These are phyloP conservation scores for Ectemnius continuus DNA, from an alignment of 2,888 invertebrate species.

Conservation along the genomic window DNA sequence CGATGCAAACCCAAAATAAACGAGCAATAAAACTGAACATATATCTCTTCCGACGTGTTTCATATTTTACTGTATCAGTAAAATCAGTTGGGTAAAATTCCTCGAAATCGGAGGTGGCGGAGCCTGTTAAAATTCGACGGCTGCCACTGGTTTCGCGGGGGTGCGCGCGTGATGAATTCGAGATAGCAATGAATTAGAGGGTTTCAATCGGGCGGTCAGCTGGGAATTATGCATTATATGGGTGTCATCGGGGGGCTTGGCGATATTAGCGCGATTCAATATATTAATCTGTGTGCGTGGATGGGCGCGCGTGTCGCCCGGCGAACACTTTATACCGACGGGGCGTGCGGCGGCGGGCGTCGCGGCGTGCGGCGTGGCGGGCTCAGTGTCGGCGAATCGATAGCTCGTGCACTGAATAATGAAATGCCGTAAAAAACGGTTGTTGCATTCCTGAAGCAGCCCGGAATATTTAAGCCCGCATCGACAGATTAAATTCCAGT, in stretches of 20 bases:
- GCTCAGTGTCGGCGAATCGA: constrained; percentile 1
- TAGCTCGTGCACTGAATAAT: not conserved
- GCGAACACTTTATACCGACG: not conserved
- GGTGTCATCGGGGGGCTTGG: constrained; percentile 51
- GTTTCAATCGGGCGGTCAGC: constrained; percentile 45
- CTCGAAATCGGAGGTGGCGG: no score
- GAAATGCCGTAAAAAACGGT: constrained; percentile 1
- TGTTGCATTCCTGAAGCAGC: not conserved
- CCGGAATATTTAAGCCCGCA: not conserved
- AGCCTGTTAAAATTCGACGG: no score
- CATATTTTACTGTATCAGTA: no score
- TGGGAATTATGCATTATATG: constrained; percentile 50
- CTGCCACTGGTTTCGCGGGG: no score
- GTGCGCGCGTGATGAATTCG: not conserved
- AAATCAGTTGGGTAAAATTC: no score
- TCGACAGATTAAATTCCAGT: not conserved
- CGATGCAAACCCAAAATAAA: no score
- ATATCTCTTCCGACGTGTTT: no score
- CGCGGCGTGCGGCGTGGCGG: not conserved
- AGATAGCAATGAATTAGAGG: constrained; percentile 24
- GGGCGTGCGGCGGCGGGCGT: no score
- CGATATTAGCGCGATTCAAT: constrained; percentile 56
- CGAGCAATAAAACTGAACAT: no score
- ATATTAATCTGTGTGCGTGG: constrained; percentile 39
- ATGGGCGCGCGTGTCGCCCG: not conserved